phyloP scores from a whole-genome alignment of 1,140 invertebrate species.

The Drosophila azteca region DNA sequence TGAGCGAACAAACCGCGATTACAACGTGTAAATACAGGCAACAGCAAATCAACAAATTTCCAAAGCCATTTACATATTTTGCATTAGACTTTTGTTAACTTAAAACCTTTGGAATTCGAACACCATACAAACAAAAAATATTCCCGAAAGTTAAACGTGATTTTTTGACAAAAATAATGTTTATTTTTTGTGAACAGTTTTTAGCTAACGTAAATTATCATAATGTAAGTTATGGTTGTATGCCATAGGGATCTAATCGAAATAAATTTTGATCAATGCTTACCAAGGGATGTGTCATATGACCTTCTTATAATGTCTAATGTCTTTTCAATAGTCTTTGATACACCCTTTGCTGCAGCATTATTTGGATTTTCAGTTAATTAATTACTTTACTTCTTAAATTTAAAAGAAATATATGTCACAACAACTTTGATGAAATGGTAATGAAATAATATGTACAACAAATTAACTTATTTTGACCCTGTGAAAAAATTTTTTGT shows the following conservation, averaged over 20 bases:
- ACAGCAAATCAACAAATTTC: slow-evolving; percentile 22
- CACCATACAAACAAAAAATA: neutral
- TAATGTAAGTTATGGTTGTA: neutral
- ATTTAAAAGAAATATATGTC: neutral
- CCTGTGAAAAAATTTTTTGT: slow-evolving; percentile 58
- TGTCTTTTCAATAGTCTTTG: neutral
- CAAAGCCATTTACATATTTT: slow-evolving; percentile 44
- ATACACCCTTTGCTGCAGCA: slow-evolving; percentile 11
- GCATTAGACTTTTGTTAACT: slow-evolving; percentile 9
- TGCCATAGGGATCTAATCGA: neutral
- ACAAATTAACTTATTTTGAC: slow-evolving; percentile 20
- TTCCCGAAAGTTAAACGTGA: slow-evolving; percentile 5
- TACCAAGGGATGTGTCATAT: slow-evolving; percentile 10
- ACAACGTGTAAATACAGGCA: slow-evolving; percentile 33
- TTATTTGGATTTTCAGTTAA: slow-evolving; percentile 10
- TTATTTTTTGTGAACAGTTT: slow-evolving; percentile 2
- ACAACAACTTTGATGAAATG: neutral
- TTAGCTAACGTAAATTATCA: no score
- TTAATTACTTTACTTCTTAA: neutral
- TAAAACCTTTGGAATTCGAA: slow-evolving; percentile 1
- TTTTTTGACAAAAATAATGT: neutral
- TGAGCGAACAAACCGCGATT: slow-evolving; percentile 40
- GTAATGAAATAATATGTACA: slow-evolving; percentile 7
- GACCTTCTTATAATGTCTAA: neutral
- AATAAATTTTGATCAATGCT: slow-evolving; percentile 20